A percentile compares a stretch with the other conserved stretches of the same genome.
Conservation (phyloP, 2,797 vertebrate species). For the Tenualosa ilisha region DNA sequence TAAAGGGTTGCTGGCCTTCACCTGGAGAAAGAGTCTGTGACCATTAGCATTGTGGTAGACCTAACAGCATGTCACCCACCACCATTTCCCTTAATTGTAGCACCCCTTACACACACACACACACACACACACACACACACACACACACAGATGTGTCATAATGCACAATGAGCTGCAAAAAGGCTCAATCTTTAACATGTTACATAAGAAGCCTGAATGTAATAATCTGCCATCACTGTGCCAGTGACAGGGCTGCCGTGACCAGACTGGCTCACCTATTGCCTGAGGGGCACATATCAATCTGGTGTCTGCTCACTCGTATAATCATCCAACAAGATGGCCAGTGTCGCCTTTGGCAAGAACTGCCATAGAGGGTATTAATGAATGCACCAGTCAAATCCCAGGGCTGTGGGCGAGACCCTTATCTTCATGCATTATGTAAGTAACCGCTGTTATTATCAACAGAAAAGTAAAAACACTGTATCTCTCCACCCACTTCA, state of each 20-base stretch:
- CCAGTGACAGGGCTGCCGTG: neutral
- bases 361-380: neutral
- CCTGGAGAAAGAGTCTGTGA: neutral
- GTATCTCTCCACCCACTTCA: neutral
- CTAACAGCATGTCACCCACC: neutral
- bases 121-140: neutral
- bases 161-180: neutral
- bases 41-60: neutral
- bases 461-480: neutral
- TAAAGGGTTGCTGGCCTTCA: neutral
- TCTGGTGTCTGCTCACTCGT: neutral
- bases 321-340: neutral
- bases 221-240: neutral
- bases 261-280: neutral
- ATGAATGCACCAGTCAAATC: neutral
- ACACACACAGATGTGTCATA: neutral
- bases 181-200: neutral
- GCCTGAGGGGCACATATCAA: neutral
- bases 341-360: neutral
- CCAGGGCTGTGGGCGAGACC: neutral
- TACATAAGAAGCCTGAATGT: neutral
- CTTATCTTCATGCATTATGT: neutral
- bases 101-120: neutral
- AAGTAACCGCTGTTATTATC: neutral
- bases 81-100: too few relatives aligned